Evolutionary conservation across 2,113 vertebrate genomes (phyloP).

Genomic region (Oryctolagus cuniculus): DNA sequence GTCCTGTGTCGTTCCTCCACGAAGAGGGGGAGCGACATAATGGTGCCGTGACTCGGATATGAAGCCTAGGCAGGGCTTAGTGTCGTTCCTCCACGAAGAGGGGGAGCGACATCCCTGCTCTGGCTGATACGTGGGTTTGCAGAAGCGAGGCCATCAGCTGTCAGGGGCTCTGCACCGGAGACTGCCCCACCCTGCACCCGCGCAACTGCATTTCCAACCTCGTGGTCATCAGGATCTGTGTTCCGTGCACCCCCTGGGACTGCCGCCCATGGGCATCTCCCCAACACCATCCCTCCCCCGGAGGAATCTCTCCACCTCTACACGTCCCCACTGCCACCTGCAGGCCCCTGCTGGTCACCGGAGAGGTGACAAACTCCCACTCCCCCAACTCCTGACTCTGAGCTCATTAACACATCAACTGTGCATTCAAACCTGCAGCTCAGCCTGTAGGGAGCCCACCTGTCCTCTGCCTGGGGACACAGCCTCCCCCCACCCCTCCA

Average conservation of each 20-base stretch:
- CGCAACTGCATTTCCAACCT: not conserved
- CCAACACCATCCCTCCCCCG: not conserved
- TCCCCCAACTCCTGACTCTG: not conserved
- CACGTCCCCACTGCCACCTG: not conserved
- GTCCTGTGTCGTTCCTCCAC: no score
- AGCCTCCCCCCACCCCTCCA: not conserved
- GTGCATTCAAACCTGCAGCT: not conserved
- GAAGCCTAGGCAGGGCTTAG: no score
- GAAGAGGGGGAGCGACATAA: no score
- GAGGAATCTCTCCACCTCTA: not conserved
- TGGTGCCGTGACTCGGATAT: no score
- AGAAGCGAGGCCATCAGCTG: not conserved
- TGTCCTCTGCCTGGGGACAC: not conserved
- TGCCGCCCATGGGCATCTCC: not conserved
- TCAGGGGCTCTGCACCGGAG: not conserved
- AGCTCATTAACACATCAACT: not conserved
- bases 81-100: no score
- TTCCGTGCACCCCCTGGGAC: not conserved
- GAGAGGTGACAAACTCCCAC: not conserved
- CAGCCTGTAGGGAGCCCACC: not conserved
- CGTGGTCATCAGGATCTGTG: fast-evolving
- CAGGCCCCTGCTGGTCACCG: not conserved
- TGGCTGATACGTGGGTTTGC: not conserved
- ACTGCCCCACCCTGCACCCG: not conserved
- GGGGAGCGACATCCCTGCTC: no score